Base-by-base conservation (phyloP, 2,888 invertebrate genomes). In the Hypomecis atomaria region DNA sequence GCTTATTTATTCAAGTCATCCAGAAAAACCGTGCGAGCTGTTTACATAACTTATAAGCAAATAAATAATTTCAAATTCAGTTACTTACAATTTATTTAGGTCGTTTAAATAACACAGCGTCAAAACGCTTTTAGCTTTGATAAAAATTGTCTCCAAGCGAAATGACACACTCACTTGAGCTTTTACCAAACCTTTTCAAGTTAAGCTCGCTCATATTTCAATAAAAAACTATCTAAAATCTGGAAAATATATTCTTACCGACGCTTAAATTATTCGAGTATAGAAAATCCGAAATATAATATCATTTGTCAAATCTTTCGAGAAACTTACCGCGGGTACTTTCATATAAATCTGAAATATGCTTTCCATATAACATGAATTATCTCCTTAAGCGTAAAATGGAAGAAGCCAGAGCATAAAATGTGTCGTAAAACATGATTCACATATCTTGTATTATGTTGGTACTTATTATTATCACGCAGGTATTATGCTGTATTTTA, bases 401-500 rank as follows among this genome's bases (percentile, higher is more conserved):
- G 79, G 81, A 83, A 81, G 81, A 80, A 77, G 78, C 79, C 71
- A 73, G 74, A 76, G 71, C 78, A 78, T 85, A 83, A 85, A 84
- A 82, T 81, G 77, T 74, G 76, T 79, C 83, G 76, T 86, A 86
- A 86, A 85, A 82, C 79, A 82, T 79, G 83, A 82, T 83, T 87
- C 80, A 82, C 82, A 82, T 79, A 78, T 62, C 65, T 45, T 65
- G 66, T 81, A 79, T 82, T 80, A 79, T 78, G 78, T 77, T 75
- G 74, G 72, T 78, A 76, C 81, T 78, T 82, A 80, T 81, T 81
- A 81, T 70, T 67, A 72, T 66, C 76, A 71, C 69, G 65, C 74
- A 77, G 81, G 83, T 83, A 84, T 84, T 82, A 85, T 82, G 78
- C 80, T 77, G 76, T 82, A 85, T 78, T 87, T 88, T 87, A 87